Evolutionary conservation across 2,797 vertebrate species (phyloP), one percentile per base, ranked within the genome.

Genomic region (Clarias laeviceps): DNA sequence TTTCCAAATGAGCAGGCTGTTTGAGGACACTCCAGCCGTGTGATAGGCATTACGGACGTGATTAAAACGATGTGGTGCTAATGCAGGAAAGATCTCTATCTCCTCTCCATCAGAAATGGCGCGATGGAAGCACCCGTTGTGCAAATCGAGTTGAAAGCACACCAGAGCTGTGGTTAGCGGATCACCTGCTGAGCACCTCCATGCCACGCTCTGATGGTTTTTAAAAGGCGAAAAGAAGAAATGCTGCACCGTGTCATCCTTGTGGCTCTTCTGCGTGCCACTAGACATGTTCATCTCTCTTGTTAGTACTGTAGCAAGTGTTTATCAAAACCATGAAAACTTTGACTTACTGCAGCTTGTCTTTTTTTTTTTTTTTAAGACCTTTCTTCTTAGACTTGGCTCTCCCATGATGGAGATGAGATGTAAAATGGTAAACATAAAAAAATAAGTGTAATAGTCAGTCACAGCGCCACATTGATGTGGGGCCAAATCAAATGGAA

Each of bases 401-500:
- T 96, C 94, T 93, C 94, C 91, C 85, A 93, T 93, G 94, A 94
- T 91, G 92, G 91, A 90, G 91, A 88, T 86, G 17, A 20, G 61
- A 80, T 64, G 78, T 62, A 87, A 83, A 89, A 85, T 57, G 91
- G 93, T 94, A 94, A 94, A 94, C 93, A 94, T 88, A 61, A 91
- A 91, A 92, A 78, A 91, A 92, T 92, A 62, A 40, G 90, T 91
- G 89, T 93, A 93, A 95, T 94, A 90, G 92, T 93, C 91, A 94
- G 90, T 94, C 94, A 95, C 94, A 95, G 94, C 91, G 91, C 85
- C 72, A 88, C 92, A 93, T 93, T 92, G 91, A 92, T 93, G 93
- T 88, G 93, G 73, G 94, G 92, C 93, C 89, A 37, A 40, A 94
- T 95, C 94, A 95, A 95, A 96, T 93, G 92, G 94, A 94, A 94